A percentile compares a stretch with the other conserved stretches of the same genome.
Conservation (phyloP, 1,140 invertebrate species). For the Teleogryllus occipitalis region DNA sequence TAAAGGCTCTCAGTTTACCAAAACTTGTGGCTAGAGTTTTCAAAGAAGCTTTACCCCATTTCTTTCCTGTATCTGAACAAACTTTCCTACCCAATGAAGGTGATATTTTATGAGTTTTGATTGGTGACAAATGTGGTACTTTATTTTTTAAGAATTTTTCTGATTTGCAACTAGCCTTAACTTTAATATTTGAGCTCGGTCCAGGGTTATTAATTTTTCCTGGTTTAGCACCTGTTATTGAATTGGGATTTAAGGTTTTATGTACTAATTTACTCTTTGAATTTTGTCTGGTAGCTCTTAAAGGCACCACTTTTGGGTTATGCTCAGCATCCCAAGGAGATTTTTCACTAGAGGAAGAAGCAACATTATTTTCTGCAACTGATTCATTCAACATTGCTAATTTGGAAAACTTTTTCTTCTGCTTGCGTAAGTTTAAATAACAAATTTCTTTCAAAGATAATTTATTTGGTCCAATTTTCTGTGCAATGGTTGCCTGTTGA, state of each 20-base stretch:
- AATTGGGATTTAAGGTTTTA: not conserved
- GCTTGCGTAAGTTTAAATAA: not conserved
- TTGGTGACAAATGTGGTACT: not conserved
- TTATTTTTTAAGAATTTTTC: not conserved
- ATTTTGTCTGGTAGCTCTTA: not conserved
- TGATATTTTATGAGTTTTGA: not conserved
- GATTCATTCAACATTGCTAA: not conserved
- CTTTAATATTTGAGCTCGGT: not conserved
- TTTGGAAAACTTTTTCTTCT: not conserved
- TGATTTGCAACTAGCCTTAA: not conserved
- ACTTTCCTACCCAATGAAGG: not conserved
- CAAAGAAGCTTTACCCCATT: not conserved
- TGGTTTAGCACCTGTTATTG: not conserved
- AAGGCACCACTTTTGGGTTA: not conserved
- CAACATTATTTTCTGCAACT: not conserved
- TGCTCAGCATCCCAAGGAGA: not conserved
- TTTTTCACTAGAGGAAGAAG: not conserved
- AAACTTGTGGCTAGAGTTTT: not conserved
- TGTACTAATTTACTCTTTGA: not conserved
- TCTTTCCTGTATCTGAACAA: not conserved
- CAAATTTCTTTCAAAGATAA: not conserved
- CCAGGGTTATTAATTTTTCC: not conserved
- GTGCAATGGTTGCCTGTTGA: not conserved
- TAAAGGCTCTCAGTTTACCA: not conserved
- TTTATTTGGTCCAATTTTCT: not conserved